phyloP scores from a whole-genome alignment of 2,888 invertebrate species.

The Hypomecis atomaria region DNA sequence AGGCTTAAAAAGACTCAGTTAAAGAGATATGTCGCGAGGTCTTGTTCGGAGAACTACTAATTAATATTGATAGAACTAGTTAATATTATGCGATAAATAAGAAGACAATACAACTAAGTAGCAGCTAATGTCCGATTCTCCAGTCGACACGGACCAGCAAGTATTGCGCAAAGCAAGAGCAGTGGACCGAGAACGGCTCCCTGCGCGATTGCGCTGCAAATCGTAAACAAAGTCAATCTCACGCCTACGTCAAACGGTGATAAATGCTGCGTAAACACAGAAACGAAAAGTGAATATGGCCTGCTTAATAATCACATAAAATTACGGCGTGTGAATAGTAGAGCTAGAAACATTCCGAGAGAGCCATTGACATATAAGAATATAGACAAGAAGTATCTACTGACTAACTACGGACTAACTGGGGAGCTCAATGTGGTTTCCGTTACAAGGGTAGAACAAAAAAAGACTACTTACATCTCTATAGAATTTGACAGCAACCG shows the following conservation, averaged over 20 bases:
- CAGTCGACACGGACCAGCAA: constrained; percentile 24
- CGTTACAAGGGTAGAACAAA: too few relatives aligned
- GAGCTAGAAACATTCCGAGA: too few relatives aligned
- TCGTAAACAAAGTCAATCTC: constrained; percentile 56
- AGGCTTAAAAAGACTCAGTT: too few relatives aligned
- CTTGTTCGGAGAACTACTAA: too few relatives aligned
- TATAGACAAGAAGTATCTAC: too few relatives aligned
- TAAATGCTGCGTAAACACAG: constrained; percentile 44
- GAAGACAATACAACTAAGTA: constrained; percentile 6
- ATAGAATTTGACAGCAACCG: too few relatives aligned
- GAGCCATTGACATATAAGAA: too few relatives aligned
- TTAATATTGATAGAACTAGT: background rate
- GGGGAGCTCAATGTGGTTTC: too few relatives aligned
- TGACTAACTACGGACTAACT: too few relatives aligned
- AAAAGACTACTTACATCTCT: too few relatives aligned
- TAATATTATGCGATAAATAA: background rate
- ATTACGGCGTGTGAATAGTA: constrained; percentile 1
- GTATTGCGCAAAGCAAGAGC: constrained; percentile 49
- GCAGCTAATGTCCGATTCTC: constrained; percentile 11
- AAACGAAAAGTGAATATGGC: constrained; percentile 31
- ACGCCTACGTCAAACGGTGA: constrained; percentile 51
- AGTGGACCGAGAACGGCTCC: constrained; percentile 47
- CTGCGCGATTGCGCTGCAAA: constrained; percentile 50
- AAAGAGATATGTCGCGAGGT: too few relatives aligned
- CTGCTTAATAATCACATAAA: constrained; percentile 13